These are phyloP conservation scores for Octomys mimax DNA, from an alignment of 2,797 vertebrate species.

Conservation along the genomic window DNA sequence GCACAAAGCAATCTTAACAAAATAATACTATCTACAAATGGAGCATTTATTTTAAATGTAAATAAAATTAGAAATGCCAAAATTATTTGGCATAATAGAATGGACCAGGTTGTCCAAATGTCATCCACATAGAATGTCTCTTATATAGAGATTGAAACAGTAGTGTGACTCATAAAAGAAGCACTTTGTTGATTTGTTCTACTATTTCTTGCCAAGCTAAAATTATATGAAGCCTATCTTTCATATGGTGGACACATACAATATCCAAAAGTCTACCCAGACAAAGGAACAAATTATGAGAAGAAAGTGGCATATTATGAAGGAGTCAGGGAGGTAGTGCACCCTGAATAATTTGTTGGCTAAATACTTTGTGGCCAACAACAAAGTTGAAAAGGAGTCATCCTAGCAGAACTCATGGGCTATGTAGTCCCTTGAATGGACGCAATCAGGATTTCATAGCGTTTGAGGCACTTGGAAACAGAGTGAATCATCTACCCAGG, in stretches of 20 bases:
- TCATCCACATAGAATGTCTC: neutral
- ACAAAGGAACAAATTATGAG: neutral
- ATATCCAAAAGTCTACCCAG: neutral
- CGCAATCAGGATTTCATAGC: neutral
- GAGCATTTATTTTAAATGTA: conserved; percentile 27
- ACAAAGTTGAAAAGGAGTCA: neutral
- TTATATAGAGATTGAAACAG: neutral
- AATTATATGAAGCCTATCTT: neutral
- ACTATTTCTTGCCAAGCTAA: neutral
- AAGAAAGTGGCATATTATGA: neutral
- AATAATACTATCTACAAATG: neutral
- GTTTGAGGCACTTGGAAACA: neutral
- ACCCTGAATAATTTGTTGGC: neutral
- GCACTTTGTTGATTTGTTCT: neutral
- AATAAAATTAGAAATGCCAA: conserved; percentile 28
- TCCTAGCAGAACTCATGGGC: conserved; percentile 1
- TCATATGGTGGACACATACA: neutral
- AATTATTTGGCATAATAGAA: neutral
- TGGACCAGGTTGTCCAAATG: neutral
- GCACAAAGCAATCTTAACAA: neutral
- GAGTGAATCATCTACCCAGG: neutral
- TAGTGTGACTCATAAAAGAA: neutral
- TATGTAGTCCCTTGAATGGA: neutral
- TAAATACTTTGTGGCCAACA: neutral
- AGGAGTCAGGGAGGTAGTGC: neutral